Base-by-base conservation (phyloP, 2,888 invertebrate genomes). In the Chrysolina americana region DNA sequence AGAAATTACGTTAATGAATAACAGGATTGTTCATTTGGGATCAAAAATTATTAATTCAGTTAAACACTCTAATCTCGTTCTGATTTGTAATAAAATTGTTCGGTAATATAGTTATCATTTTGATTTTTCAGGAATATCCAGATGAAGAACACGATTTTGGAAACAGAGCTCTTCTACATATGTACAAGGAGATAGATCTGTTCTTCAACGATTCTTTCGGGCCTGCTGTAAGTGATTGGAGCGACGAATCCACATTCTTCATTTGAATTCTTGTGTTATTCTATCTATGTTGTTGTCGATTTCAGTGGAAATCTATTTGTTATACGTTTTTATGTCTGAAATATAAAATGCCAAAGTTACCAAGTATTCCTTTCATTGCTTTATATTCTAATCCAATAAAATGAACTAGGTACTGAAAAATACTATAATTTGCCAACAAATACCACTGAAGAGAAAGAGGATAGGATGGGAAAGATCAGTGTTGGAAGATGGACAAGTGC, bases 161-260 rank as follows among this genome's bases (percentile, higher is more conserved):
- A 76, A 92, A 80, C 75, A 86, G 93, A 65, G 94, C 95, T 0
- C 89, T 91, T 66, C 90, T 93, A 70, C 97, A 97, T 86, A 91
- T 96, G 72, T 95, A 95, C 89, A 93, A 92, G 84, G 93, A 95
- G 11, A 93, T 97, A 91, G 96, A 96, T 87, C 92, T 94, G 85
- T 97, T 96, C 89, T 93, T 96, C 85, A 94, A 95, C 87, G 94
- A 96, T 76, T 94, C 94, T 85, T 95, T 96, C 85, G 94, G 88
- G n/a, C 88, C 88, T 41, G 84, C 84, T 48, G 77, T 86, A 65
- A 87, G 88, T 73, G 88, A 88, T 69, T 88, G 88, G 87, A 84
- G 80, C 70, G 88, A 88, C 68, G 87, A 88, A 65, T 83, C 87
- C 59, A 87, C 87, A 78, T 88, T 88, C 85, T 88, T 88, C 81